phyloP scores from a whole-genome alignment of 2,113 vertebrate species.

The Formicarius rufipectus region DNA sequence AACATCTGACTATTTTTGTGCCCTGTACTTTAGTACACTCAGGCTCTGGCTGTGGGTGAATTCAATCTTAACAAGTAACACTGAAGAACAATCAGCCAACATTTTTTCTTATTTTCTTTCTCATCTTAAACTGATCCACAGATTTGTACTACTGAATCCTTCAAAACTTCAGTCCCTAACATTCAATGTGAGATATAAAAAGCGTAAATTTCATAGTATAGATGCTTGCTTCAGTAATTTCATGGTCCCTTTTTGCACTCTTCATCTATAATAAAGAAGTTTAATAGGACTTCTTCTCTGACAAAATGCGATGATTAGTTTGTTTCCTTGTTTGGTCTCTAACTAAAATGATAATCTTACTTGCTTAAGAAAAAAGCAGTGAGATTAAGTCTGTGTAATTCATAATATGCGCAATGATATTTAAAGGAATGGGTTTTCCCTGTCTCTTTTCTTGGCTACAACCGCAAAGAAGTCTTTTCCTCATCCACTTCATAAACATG shows the following conservation, averaged over 20 bases:
- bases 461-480: neutral
- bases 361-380: neutral
- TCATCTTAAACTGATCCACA: neutral
- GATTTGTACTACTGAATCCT: neutral
- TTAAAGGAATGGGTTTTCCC: neutral
- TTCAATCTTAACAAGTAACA: neutral
- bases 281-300: neutral
- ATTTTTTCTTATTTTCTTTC: neutral
- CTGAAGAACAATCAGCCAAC: neutral
- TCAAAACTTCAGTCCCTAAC: neutral
- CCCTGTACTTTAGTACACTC: neutral
- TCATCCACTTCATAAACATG: neutral
- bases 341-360: neutral
- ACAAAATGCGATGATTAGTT: neutral
- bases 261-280: neutral
- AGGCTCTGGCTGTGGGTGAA: neutral
- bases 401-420: neutral
- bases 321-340: neutral
- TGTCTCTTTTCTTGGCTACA: neutral
- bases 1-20: neutral
- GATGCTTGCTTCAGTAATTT: neutral
- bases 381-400: neutral
- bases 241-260: neutral
- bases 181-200: neutral
- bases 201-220: neutral